Evolutionary conservation across 2,888 invertebrate genomes (phyloP).

Genomic region (Drosophila borborema): DNA sequence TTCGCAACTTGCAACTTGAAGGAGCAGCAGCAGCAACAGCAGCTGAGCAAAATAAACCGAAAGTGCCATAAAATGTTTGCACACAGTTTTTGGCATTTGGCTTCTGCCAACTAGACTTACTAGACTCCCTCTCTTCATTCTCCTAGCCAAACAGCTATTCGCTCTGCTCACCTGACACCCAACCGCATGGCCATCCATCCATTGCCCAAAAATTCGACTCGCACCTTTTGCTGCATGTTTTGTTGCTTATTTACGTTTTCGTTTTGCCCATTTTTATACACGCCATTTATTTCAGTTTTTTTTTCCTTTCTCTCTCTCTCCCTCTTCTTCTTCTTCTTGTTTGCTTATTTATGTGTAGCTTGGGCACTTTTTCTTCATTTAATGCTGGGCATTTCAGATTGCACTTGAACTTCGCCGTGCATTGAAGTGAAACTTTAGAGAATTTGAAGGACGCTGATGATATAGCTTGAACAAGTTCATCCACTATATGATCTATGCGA

Average conservation of each 20-base stretch:
- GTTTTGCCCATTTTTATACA: conserved; percentile 69
- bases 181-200: conserved; percentile 45
- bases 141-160: background rate
- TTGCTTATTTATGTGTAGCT: conserved; percentile 40
- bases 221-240: conserved; percentile 55
- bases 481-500: background rate
- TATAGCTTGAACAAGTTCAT: background rate
- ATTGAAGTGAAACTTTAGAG: background rate
- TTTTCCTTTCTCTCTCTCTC: background rate
- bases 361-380: conserved; percentile 39
- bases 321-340: conserved; percentile 18
- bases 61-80: conserved; percentile 80
- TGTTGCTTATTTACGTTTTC: conserved; percentile 69
- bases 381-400: conserved; percentile 7
- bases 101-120: conserved; percentile 28
- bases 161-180: background rate
- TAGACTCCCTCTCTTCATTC: background rate
- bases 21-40: conserved; percentile 13
- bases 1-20: conserved; percentile 55
- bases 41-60: conserved; percentile 70
- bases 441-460: background rate
- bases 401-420: background rate
- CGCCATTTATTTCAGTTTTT: conserved; percentile 69
- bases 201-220: conserved; percentile 46
- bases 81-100: conserved; percentile 63